These are phyloP conservation scores for Rhizoglyphus robini DNA, from an alignment of 1,140 invertebrate genomes.

Conservation along the genomic window DNA sequence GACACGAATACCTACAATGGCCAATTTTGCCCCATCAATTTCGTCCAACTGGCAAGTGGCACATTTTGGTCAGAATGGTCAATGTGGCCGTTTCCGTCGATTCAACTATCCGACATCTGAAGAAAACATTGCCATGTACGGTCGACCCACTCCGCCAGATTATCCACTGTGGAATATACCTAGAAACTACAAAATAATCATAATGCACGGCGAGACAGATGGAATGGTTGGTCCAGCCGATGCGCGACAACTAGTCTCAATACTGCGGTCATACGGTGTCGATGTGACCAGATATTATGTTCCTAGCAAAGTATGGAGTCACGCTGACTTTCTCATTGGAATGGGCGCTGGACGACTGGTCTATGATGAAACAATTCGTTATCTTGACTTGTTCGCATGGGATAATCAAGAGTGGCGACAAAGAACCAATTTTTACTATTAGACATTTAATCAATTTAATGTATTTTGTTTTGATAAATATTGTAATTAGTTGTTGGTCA, in stretches of 20 bases:
- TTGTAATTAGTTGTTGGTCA: no score
- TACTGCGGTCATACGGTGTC: slow-evolving; percentile 4
- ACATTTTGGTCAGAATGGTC: slow-evolving; percentile 38
- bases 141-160: background rate
- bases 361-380: background rate
- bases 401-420: background rate
- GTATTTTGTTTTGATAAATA: no score
- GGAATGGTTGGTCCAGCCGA: slow-evolving; percentile 7
- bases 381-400: background rate
- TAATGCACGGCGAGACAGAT: slow-evolving; percentile 12
- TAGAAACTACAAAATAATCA: background rate
- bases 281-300: background rate
- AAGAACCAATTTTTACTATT: no score
- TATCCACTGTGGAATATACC: slow-evolving; percentile 13
- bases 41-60: slow-evolving; percentile 59
- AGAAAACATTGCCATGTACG: slow-evolving; percentile 8
- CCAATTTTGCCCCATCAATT: slow-evolving; percentile 65
- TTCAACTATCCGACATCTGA: slow-evolving; percentile 26
- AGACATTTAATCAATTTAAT: no score
- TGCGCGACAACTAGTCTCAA: background rate
- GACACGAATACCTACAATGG: slow-evolving; percentile 55
- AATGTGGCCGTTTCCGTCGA: slow-evolving; percentile 20
- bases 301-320: slow-evolving; percentile 5
- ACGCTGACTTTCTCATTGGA: slow-evolving; percentile 18
- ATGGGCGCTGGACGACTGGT: background rate